Conservation (phyloP, 1,140 invertebrate genomes). For the Paraescarpia echinospica region DNA sequence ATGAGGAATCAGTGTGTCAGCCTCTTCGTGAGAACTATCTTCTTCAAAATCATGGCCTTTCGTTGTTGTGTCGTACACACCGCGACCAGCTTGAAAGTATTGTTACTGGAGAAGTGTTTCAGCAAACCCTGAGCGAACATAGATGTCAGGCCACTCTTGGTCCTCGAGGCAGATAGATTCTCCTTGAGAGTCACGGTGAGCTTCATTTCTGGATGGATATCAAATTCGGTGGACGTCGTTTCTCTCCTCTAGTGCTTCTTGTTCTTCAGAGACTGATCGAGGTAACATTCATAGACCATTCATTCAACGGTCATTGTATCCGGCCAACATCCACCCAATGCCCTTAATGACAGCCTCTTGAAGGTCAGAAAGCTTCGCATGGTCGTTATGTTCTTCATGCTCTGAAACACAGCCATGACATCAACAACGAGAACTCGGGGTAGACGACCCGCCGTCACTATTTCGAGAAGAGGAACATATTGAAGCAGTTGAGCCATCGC, state of each 20-base stretch:
- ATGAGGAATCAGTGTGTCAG: conserved; percentile 15
- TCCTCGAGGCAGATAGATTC: conserved; percentile 7
- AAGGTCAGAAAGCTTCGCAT: background rate
- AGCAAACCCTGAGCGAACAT: conserved; percentile 8
- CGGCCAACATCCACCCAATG: background rate
- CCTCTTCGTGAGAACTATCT: no score
- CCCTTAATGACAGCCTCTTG: background rate
- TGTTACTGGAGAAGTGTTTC: no score
- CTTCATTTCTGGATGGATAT: conserved; percentile 15
- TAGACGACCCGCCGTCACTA: no score
- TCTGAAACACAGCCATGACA: background rate
- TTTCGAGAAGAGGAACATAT: background rate
- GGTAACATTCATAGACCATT: no score
- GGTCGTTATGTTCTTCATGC: background rate
- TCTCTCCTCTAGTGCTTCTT: background rate
- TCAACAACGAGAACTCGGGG: background rate
- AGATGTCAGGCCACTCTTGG: background rate
- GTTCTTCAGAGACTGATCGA: background rate
- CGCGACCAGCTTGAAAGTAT: no score
- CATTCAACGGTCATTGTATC: background rate
- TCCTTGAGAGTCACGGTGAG: conserved; percentile 14
- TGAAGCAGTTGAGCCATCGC: background rate
- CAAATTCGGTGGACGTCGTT: conserved; percentile 4
- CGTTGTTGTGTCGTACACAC: no score
- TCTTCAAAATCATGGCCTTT: no score